Percentiles rank a stretch among this genome's conserved stretches.
phyloP scores from a whole-genome alignment of 2,797 vertebrate genomes.

The Cheracebus regulus region DNA sequence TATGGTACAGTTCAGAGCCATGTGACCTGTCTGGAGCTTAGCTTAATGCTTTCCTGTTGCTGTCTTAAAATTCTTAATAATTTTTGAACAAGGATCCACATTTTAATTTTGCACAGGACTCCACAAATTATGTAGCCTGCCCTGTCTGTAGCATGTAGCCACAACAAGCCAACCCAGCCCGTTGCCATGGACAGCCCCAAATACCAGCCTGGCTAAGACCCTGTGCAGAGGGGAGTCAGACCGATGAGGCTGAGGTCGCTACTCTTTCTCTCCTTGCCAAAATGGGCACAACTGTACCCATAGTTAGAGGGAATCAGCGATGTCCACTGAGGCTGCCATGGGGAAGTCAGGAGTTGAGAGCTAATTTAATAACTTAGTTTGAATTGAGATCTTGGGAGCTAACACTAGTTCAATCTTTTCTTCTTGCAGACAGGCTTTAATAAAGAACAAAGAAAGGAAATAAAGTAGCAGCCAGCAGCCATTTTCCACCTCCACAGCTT shows the following conservation, averaged over 20 bases:
- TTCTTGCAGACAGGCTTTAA: not conserved
- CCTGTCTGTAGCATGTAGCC: not conserved
- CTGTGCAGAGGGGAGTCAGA: not conserved
- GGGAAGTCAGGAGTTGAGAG: not conserved
- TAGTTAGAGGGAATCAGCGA: not conserved
- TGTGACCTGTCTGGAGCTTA: not conserved
- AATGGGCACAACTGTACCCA: not conserved
- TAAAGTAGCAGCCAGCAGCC: not conserved
- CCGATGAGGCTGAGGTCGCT: not conserved
- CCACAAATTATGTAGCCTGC: not conserved
- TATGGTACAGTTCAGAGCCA: not conserved
- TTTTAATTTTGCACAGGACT: not conserved
- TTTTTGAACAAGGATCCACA: not conserved
- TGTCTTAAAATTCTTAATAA: not conserved
- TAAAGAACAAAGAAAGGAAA: not conserved
- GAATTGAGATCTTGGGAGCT: not conserved
- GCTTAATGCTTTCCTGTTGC: not conserved
- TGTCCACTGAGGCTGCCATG: not conserved
- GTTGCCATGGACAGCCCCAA: not conserved
- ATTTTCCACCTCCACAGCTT: not conserved
- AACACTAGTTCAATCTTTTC: not conserved
- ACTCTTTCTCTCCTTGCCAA: not conserved
- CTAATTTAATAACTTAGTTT: not conserved
- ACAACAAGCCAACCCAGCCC: not conserved
- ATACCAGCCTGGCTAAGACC: not conserved